A percentile compares a stretch with the other conserved stretches of the same genome.
phyloP scores from a whole-genome alignment of 2,797 vertebrate genomes.

The Falco cherrug region DNA sequence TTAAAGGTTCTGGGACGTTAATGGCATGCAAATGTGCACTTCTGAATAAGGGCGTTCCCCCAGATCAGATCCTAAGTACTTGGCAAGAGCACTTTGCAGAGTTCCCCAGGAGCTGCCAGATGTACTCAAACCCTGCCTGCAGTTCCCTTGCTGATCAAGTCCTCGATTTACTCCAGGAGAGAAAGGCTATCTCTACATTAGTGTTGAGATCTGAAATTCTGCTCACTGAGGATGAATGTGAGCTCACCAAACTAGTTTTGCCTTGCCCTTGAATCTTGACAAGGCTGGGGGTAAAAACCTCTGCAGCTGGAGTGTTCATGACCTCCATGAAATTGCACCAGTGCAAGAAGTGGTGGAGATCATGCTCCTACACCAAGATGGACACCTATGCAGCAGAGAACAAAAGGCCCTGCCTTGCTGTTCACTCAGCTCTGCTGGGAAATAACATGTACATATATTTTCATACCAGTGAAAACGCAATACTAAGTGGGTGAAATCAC shows the following conservation, averaged over 20 bases:
- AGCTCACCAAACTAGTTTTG: neutral
- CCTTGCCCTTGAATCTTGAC: neutral
- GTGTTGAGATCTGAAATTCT: neutral
- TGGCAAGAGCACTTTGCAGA: neutral
- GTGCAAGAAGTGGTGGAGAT: neutral
- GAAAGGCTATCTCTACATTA: neutral
- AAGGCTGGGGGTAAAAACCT: neutral
- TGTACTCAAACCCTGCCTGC: neutral
- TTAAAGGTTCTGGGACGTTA: neutral
- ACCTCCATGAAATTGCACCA: neutral
- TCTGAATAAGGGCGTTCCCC: neutral
- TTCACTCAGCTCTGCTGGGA: neutral
- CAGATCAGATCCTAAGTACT: neutral
- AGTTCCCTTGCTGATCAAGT: neutral
- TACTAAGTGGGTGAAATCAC: neutral
- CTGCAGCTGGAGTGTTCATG: neutral
- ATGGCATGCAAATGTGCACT: neutral
- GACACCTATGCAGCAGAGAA: neutral
- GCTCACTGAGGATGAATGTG: neutral
- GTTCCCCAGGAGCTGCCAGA: neutral
- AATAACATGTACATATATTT: neutral
- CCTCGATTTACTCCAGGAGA: neutral
- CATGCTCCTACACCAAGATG: neutral
- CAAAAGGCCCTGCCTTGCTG: neutral
- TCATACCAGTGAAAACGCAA: neutral